These are phyloP conservation scores for Pristionchus fissidentatus DNA, from an alignment of 2,888 invertebrate genomes.

Conservation along the genomic window DNA sequence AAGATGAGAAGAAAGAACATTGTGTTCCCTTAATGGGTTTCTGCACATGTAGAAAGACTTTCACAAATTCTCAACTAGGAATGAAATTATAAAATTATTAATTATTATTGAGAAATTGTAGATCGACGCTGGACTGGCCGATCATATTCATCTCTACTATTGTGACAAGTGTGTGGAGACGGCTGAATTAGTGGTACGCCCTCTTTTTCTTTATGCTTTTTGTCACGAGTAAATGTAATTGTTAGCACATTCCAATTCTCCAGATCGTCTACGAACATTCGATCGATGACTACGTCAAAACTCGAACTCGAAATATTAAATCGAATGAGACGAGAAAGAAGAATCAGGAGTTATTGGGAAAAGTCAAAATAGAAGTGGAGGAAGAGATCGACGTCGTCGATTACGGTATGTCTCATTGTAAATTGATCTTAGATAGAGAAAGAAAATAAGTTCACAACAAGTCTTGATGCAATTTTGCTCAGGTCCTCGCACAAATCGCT, in stretches of 20 bases:
- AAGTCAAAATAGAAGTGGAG: not conserved
- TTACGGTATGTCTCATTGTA: not conserved
- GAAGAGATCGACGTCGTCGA: not conserved
- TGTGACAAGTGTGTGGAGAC: not conserved
- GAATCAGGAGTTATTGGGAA: not conserved
- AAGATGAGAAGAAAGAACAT: not conserved
- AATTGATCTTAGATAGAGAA: too few relatives aligned
- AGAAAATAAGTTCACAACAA: too few relatives aligned
- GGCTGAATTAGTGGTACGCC: not conserved
- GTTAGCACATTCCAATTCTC: not conserved
- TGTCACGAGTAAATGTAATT: not conserved
- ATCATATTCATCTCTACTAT: not conserved
- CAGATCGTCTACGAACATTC: not conserved
- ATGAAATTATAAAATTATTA: not conserved
- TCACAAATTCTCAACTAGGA: too few relatives aligned
- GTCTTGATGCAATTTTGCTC: too few relatives aligned
- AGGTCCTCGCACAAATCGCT: not conserved
- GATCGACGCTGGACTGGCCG: not conserved
- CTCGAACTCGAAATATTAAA: not conserved
- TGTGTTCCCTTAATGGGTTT: not conserved
- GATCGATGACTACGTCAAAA: not conserved
- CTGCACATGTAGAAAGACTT: not conserved
- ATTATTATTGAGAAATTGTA: not conserved
- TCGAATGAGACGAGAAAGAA: not conserved
- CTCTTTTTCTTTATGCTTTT: too few relatives aligned